phyloP scores from a whole-genome alignment of 1,140 invertebrate species.

The Telenomus remus region DNA sequence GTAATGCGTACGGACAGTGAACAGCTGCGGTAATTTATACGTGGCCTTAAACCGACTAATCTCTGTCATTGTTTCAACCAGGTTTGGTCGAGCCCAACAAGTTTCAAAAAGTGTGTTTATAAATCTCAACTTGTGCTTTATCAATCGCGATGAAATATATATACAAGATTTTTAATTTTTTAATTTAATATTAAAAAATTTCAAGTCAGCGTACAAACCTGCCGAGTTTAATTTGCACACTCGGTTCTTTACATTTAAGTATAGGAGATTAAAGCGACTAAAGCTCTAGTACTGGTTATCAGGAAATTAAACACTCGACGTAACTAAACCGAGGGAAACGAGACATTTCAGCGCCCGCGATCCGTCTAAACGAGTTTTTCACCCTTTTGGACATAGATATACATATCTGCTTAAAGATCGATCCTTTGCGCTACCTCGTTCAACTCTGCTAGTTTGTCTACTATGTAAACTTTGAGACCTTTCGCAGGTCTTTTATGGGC shows the following conservation, averaged over 20 bases:
- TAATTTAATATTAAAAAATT: no score
- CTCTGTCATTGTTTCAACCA: conserved; percentile 8
- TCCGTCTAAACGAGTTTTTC: conserved; percentile 47
- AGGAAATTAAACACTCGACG: conserved; percentile 54
- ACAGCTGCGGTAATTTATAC: conserved; percentile 11
- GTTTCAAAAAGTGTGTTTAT: background rate
- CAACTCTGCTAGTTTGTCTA: conserved; percentile 41
- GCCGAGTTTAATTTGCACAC: no score
- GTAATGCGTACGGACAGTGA: conserved; percentile 18
- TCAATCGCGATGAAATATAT: no score
- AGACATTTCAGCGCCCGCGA: conserved; percentile 30
- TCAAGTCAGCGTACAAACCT: no score
- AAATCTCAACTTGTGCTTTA: no score
- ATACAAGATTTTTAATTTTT: no score
- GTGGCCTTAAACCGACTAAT: background rate
- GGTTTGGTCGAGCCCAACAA: conserved; percentile 4
- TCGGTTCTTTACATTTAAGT: conserved; percentile 41
- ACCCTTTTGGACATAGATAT: conserved; percentile 53
- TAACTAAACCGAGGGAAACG: conserved; percentile 48
- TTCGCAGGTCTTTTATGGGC: conserved; percentile 36
- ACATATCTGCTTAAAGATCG: conserved; percentile 51
- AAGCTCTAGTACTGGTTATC: conserved; percentile 49
- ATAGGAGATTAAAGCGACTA: conserved; percentile 47
- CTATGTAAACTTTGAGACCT: conserved; percentile 38
- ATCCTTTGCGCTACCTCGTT: conserved; percentile 50